These are phyloP conservation scores for Balaeniceps rex DNA, from an alignment of 2,113 vertebrate species.

Conservation along the genomic window DNA sequence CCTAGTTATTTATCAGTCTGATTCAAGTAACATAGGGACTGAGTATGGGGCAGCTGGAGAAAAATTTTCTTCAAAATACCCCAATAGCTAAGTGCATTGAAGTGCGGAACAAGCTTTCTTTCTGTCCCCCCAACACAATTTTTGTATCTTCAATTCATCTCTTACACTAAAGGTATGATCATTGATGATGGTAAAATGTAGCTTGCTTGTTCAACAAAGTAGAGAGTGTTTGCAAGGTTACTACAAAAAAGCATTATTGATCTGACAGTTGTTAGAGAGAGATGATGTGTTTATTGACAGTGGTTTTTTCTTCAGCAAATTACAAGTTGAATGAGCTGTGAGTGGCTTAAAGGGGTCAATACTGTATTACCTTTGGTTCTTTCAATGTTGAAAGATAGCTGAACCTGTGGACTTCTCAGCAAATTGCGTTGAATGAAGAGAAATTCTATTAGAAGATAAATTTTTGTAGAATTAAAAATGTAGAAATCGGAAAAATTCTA, in stretches of 20 bases:
- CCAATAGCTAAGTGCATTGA: not conserved
- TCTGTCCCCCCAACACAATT: not conserved
- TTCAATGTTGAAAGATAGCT: not conserved
- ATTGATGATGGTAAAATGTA: not conserved
- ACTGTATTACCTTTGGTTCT: not conserved
- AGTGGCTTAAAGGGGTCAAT: not conserved
- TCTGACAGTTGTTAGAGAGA: not conserved
- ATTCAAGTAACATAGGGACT: not conserved
- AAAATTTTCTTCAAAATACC: not conserved
- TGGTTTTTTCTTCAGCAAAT: not conserved
- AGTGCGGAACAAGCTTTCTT: not conserved
- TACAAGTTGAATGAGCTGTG: not conserved
- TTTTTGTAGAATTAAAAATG: not conserved
- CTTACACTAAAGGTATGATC: not conserved
- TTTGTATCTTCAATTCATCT: not conserved
- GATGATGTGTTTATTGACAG: not conserved
- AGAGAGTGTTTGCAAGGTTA: not conserved
- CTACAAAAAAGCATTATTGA: not conserved
- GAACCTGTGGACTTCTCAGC: not conserved
- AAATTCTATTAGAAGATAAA: not conserved
- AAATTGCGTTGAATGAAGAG: not conserved
- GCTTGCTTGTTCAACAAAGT: not conserved
- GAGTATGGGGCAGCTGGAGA: not conserved
- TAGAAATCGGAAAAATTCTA: not conserved
- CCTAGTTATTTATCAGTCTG: not conserved